Conservation (phyloP, 2,888 invertebrate species). For the Leptopterna dolabrata region DNA sequence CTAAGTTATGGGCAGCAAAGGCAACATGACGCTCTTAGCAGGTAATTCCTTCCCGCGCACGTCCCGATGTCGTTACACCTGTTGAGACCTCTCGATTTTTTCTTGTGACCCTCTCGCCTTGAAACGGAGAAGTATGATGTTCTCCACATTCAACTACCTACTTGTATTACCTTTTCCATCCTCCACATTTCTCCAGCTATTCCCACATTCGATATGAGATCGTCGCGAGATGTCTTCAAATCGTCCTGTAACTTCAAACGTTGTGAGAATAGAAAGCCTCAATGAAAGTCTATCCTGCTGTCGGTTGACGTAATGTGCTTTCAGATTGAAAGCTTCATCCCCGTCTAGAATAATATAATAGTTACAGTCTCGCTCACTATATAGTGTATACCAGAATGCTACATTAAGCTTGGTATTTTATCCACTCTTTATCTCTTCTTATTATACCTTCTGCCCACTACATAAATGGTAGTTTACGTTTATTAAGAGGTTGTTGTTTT, state of each 20-base stretch:
- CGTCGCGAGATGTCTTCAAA: background rate
- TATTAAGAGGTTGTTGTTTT: too few species aligned
- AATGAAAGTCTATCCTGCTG: background rate
- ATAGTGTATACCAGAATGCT: too few species aligned
- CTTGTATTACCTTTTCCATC: background rate
- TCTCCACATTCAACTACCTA: background rate
- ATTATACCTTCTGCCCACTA: too few species aligned
- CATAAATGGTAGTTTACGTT: too few species aligned
- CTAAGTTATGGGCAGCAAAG: background rate
- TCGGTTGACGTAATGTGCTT: background rate
- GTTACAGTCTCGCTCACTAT: too few species aligned
- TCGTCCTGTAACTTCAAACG: background rate
- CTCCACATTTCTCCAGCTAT: background rate
- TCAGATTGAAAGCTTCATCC: background rate
- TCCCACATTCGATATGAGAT: background rate
- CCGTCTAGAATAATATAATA: background rate
- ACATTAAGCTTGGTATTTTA: too few species aligned
- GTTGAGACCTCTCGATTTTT: background rate
- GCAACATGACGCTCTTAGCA: background rate
- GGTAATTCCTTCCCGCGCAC: background rate
- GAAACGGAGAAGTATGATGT: background rate
- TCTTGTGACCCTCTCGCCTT: background rate
- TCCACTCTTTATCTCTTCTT: too few species aligned
- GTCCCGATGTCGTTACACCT: background rate
- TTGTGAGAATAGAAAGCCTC: background rate